Percentiles rank a stretch among this genome's conserved stretches.
Conservation (phyloP, 2,888 invertebrate genomes). For the Cryptophagus acutangulus region DNA sequence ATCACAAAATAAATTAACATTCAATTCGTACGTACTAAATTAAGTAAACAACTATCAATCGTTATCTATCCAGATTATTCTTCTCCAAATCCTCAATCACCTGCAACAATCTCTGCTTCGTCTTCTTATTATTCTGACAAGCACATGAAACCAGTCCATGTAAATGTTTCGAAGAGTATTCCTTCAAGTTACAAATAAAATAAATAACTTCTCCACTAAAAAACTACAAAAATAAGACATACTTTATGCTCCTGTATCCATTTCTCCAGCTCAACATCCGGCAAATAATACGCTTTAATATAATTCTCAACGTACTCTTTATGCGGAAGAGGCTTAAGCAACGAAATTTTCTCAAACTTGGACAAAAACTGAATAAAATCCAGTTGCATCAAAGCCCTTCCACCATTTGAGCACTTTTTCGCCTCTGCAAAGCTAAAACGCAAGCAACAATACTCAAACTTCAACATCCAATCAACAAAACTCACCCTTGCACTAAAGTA, state of each 20-base stretch:
- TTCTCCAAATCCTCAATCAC: constrained; percentile 60
- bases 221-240: constrained; percentile 24
- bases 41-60: too few species aligned
- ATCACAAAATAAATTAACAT: constrained; percentile 4
- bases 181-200: constrained; percentile 50
- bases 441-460: constrained; percentile 9
- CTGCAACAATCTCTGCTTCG: constrained; percentile 70
- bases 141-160: constrained; percentile 78
- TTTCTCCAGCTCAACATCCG: constrained; percentile 79
- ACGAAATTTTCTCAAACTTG: constrained; percentile 83
- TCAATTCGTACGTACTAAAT: constrained; percentile 5
- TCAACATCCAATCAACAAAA: constrained; percentile 3
- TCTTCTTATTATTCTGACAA: constrained; percentile 83
- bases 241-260: constrained; percentile 82
- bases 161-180: constrained; percentile 87
- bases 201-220: constrained; percentile 5
- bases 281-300: constrained; percentile 94
- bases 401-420: constrained; percentile 93
- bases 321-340: constrained; percentile 78
- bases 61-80: constrained; percentile 29
- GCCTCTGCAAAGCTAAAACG: constrained; percentile 74
- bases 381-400: constrained; percentile 94
- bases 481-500: constrained; percentile 86
- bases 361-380: constrained; percentile 93
- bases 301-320: constrained; percentile 89